Percentiles rank a stretch among this genome's conserved stretches.
phyloP scores from a whole-genome alignment of 2,888 invertebrate genomes.

The Spodoptera picta region DNA sequence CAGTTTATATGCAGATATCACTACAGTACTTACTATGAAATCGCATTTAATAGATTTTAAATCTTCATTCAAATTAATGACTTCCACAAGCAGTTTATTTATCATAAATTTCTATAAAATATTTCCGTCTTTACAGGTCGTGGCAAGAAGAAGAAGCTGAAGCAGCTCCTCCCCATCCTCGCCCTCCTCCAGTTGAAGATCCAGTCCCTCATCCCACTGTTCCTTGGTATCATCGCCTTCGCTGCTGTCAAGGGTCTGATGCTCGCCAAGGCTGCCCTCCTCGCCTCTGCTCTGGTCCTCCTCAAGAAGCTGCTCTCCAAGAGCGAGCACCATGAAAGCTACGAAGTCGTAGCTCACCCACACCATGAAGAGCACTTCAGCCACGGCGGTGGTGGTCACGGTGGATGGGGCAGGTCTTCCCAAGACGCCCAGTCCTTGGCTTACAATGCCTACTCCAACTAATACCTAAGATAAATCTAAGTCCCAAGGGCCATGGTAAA shows the following conservation, averaged over 20 bases:
- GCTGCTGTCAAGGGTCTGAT: constrained; percentile 95
- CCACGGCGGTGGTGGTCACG: constrained; percentile 86
- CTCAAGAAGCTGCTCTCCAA: constrained; percentile 92
- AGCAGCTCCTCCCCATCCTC: constrained; percentile 92
- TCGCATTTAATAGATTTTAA: not conserved
- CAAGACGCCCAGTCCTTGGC: constrained; percentile 91
- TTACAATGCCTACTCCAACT: constrained; percentile 90
- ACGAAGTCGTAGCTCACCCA: constrained; percentile 93
- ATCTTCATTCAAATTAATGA: not conserved
- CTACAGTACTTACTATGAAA: not conserved
- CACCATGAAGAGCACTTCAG: constrained; percentile 90
- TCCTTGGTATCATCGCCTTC: constrained; percentile 92
- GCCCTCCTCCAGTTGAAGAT: constrained; percentile 93
- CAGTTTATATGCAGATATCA: not conserved
- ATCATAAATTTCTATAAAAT: constrained; percentile 11
- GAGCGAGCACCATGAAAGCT: constrained; percentile 90
- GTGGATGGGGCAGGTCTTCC: constrained; percentile 91
- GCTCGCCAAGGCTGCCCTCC: constrained; percentile 94
- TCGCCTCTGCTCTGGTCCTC: constrained; percentile 92
- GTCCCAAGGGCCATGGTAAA: constrained; percentile 55
- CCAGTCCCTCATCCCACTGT: constrained; percentile 93
- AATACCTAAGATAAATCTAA: constrained; percentile 73
- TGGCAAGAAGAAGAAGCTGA: constrained; percentile 94
- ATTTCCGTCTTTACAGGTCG: constrained; percentile 88
- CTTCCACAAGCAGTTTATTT: not conserved